A percentile compares a stretch with the other conserved stretches of the same genome.
Conservation (phyloP, 2,113 vertebrate species). For the Forbesichthys papilliferus region DNA sequence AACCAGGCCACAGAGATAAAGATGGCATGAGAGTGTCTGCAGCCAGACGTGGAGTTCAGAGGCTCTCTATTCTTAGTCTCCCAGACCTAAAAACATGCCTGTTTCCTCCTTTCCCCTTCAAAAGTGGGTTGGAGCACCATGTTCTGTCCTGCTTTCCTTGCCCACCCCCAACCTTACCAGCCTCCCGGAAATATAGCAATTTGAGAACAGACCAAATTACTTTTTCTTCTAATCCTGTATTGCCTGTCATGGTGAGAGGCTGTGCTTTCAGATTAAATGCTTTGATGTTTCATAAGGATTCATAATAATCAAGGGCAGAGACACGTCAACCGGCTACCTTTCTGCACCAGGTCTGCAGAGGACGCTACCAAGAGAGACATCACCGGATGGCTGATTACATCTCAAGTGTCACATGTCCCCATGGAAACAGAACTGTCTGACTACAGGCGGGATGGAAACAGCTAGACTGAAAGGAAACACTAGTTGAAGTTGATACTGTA, state of each 20-base stretch:
- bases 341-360: conserved; percentile 20
- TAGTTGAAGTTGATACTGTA: not conserved
- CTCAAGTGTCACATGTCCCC: conserved; percentile 20
- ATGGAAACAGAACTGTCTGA: not conserved
- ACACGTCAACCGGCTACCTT: conserved; percentile 25
- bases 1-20: conserved; percentile 13
- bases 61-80: conserved; percentile 57
- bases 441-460: not conserved
- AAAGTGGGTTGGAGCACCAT: conserved; percentile 52
- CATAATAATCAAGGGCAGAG: conserved; percentile 18
- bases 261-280: conserved; percentile 1
- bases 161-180: conserved; percentile 32
- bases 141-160: conserved; percentile 48
- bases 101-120: conserved; percentile 34
- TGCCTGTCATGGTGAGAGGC: conserved; percentile 16
- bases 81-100: conserved; percentile 38
- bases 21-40: conserved; percentile 39
- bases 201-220: conserved; percentile 24
- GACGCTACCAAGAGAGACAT: conserved; percentile 28
- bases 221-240: conserved; percentile 36
- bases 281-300: conserved; percentile 26
- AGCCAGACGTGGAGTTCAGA: conserved; percentile 27
- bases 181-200: conserved; percentile 19
- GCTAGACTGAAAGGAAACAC: not conserved
- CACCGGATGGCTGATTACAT: conserved; percentile 28